Base-by-base conservation (phyloP, 2,797 vertebrate genomes). In the Mormyrus hasselquistii region DNA sequence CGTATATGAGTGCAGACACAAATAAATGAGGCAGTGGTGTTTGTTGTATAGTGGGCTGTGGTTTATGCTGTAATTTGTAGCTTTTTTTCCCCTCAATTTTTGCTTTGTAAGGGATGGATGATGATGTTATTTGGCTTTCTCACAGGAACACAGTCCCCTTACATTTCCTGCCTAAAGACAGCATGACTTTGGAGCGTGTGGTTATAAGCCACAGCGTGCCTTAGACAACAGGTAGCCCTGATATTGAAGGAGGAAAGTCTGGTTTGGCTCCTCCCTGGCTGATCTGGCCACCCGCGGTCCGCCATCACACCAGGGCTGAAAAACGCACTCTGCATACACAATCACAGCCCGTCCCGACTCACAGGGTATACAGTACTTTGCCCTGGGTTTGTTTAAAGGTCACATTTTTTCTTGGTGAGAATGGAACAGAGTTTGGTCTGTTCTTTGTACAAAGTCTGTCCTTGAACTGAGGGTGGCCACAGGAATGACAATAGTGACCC, bases 381-480 rank as follows among this genome's bases (percentile, higher is more conserved):
- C 47, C 47, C 82, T 59, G 25, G 53, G 85, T 57, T 87, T 87
- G 85, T 87, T 57, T 87, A 87, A 59, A 87, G 25, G 25, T 87
- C 53, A 59, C 85, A 87, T 87, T 52, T 87, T 87, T 41, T 34
- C 52, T 41, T 57, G 29, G 85, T 44, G 85, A 59, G 41, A 87
- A 57, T 47, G 85, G 50, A 87, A 87, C 52, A 87, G 25, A 87
- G 16, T 38, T 57, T 41, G 25, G 52, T 87, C 85, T 87, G 85
- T 52, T 87, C 34, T 57, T 87, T 87, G 85, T 87, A 41, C 53
- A 44, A 52, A 86, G 47, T 52, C 47, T 86, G 85, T 29, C 85
- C 85, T 87, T 55, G 85, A 86, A 55, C 85, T 19, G 29, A 41
- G 29, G 19, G 53, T 38, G 85, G 53, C 25, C 2, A 0, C 7